phyloP scores from a whole-genome alignment of 2,113 vertebrate species.

The Talpa occidentalis region DNA sequence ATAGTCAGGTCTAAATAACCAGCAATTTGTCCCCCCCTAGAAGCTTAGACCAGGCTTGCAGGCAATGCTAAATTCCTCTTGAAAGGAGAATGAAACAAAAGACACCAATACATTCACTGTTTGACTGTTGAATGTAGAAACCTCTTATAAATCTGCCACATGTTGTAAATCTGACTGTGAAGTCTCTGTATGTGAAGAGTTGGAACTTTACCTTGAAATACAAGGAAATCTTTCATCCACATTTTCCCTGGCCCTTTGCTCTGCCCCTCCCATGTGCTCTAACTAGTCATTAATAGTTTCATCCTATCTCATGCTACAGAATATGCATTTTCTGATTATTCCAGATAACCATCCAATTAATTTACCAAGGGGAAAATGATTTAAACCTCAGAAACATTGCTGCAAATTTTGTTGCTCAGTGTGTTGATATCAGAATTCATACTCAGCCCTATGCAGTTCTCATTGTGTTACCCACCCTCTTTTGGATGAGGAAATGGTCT shows the following conservation, averaged over 20 bases:
- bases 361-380: background rate
- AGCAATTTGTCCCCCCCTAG: background rate
- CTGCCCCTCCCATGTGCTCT: background rate
- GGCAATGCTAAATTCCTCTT: background rate
- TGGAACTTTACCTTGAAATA: background rate
- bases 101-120: background rate
- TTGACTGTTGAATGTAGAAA: slow-evolving; percentile 1
- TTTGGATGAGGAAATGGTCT: background rate
- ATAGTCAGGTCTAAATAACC: background rate
- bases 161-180: slow-evolving; percentile 14
- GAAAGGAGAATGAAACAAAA: slow-evolving; percentile 42
- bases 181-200: background rate
- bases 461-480: background rate
- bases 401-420: background rate
- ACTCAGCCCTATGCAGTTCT: background rate
- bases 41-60: background rate
- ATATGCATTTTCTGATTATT: background rate
- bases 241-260: background rate
- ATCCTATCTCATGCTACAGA: background rate
- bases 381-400: background rate
- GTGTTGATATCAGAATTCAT: background rate
- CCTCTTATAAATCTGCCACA: slow-evolving; percentile 16
- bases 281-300: background rate
- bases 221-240: background rate
- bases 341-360: background rate